Evolutionary conservation across 2,888 invertebrate genomes (phyloP).

Genomic region (Yponomeuta malinellus): DNA sequence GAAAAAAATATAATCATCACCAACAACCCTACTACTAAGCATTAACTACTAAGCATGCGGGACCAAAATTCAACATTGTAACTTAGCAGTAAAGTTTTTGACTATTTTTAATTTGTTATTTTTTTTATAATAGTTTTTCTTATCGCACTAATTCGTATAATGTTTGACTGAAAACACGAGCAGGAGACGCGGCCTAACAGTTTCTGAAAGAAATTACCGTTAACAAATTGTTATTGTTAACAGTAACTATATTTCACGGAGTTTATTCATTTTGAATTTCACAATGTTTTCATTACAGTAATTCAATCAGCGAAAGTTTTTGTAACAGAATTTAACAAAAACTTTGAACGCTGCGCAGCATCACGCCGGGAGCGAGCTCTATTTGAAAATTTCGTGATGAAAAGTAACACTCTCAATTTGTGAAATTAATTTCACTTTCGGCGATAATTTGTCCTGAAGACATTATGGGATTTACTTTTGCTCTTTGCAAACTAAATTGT

Average conservation of each 20-base stretch:
- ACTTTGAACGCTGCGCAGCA: conserved; percentile 1
- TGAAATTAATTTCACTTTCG: neutral
- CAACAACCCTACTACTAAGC: no score
- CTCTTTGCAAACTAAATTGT: neutral
- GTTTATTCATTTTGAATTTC: neutral
- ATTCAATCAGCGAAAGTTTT: conserved; percentile 4
- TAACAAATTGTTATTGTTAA: neutral
- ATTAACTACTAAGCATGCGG: no score
- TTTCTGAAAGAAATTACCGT: no score
- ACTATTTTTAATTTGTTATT: no score
- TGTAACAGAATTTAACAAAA: conserved; percentile 4
- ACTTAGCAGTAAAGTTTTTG: no score
- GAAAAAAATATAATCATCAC: no score
- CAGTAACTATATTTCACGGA: neutral
- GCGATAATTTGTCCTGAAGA: neutral
- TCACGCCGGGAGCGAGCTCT: neutral
- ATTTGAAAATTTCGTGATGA: neutral
- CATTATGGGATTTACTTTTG: neutral
- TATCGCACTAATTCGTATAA: no score
- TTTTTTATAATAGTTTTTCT: no score
- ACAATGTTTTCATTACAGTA: neutral
- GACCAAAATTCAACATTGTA: no score
- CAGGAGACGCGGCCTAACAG: no score
- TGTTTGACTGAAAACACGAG: no score
- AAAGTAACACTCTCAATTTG: neutral